phyloP scores from a whole-genome alignment of 2,797 vertebrate genomes.

The Trematocara caparti region DNA sequence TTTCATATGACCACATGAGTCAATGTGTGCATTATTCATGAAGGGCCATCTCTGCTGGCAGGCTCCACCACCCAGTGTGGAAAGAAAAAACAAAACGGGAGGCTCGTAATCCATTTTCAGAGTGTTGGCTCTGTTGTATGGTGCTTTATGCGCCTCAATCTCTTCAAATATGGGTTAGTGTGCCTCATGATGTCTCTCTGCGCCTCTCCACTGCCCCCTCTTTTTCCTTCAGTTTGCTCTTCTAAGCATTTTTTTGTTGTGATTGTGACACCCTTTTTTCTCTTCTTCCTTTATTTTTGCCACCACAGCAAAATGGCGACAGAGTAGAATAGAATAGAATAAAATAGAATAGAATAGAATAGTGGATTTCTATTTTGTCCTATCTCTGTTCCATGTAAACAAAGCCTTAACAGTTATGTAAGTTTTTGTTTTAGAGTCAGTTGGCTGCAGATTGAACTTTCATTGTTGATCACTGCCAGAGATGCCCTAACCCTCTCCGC shows the following conservation, averaged over 20 bases:
- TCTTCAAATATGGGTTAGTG: slow-evolving; percentile 78
- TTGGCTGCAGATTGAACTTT: slow-evolving; percentile 51
- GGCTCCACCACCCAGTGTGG: slow-evolving; percentile 28
- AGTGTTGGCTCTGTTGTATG: slow-evolving; percentile 36
- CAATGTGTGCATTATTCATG: slow-evolving; percentile 69
- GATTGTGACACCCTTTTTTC: slow-evolving; percentile 20
- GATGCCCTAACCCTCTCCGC: slow-evolving; percentile 44
- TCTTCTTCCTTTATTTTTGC: slow-evolving; percentile 32
- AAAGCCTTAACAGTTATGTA: slow-evolving; percentile 19
- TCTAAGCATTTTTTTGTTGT: slow-evolving; percentile 53
- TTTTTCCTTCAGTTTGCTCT: slow-evolving; percentile 39
- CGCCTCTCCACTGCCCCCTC: slow-evolving; percentile 26
- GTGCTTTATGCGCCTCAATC: slow-evolving; percentile 39
- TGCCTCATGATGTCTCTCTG: slow-evolving; percentile 53
- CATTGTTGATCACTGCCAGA: slow-evolving; percentile 31
- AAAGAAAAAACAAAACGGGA: not conserved
- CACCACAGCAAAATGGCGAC: slow-evolving; percentile 29
- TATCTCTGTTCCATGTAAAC: slow-evolving; percentile 1
- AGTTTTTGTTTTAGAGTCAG: slow-evolving; percentile 19
- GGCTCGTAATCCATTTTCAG: slow-evolving; percentile 47
- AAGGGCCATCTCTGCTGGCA: slow-evolving; percentile 31
- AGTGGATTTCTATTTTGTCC: not conserved
- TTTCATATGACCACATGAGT: slow-evolving; percentile 66
- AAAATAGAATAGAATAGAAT: not conserved
- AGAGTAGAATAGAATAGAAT: not conserved